Evolutionary conservation across 1,140 invertebrate genomes (phyloP).

Genomic region (Lepidurus packardi): DNA sequence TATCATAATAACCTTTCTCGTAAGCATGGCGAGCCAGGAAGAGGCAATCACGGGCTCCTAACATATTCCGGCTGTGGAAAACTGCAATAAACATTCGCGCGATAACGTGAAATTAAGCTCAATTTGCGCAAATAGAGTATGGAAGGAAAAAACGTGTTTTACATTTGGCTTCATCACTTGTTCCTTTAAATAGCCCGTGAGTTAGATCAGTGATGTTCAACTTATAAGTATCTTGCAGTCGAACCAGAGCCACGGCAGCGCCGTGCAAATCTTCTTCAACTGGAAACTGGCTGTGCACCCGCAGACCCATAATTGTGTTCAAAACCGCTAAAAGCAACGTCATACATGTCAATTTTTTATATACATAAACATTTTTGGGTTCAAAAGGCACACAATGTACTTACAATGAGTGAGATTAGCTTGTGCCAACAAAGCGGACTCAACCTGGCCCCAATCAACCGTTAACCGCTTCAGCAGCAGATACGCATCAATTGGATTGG

Average conservation of each 20-base stretch:
- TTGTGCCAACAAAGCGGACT: slow-evolving; percentile 29
- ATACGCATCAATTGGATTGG: slow-evolving; percentile 48
- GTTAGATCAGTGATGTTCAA: slow-evolving; percentile 48
- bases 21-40: slow-evolving; percentile 47
- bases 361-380: background rate
- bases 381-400: background rate
- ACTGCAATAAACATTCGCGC: slow-evolving; percentile 22
- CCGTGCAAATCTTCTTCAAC: slow-evolving; percentile 47
- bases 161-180: slow-evolving; percentile 26
- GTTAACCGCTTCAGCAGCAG: slow-evolving; percentile 47
- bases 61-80: slow-evolving; percentile 28
- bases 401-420: slow-evolving; percentile 31
- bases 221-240: slow-evolving; percentile 52
- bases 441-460: slow-evolving; percentile 42
- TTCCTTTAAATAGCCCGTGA: slow-evolving; percentile 41
- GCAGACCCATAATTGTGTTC: slow-evolving; percentile 40
- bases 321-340: slow-evolving; percentile 38
- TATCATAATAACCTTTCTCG: slow-evolving; percentile 45
- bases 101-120: background rate
- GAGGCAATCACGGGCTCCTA: slow-evolving; percentile 44
- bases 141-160: background rate
- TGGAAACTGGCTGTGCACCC: slow-evolving; percentile 42
- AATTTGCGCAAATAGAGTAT: background rate
- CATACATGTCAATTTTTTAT: background rate
- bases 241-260: slow-evolving; percentile 48